Conservation (phyloP, 2,113 vertebrate species). For the Passer domesticus region DNA sequence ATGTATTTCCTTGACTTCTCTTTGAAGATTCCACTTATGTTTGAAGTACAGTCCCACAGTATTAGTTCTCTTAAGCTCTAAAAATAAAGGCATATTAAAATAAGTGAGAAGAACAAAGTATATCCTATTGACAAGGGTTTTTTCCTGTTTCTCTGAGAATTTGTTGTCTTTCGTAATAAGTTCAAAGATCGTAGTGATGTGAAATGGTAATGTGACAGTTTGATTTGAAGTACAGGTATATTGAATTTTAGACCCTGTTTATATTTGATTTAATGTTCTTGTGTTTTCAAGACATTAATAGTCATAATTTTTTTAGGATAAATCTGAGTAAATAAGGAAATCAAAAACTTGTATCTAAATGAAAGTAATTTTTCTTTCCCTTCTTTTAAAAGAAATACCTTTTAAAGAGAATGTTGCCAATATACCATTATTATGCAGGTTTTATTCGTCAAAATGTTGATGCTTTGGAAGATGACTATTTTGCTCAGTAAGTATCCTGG, state of each 20-base stretch:
- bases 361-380: constrained; percentile 35
- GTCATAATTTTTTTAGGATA: not conserved
- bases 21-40: not conserved
- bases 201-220: not conserved
- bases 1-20: not conserved
- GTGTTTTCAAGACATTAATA: not conserved
- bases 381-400: constrained; percentile 79
- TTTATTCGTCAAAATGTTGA: constrained; percentile 64
- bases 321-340: not conserved
- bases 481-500: constrained; percentile 72
- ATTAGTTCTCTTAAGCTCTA: not conserved
- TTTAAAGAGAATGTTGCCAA: constrained; percentile 73
- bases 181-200: not conserved
- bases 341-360: not conserved
- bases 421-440: constrained; percentile 74
- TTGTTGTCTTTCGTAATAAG: not conserved
- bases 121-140: not conserved
- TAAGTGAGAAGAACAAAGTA: not conserved
- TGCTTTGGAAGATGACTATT: constrained; percentile 62
- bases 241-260: not conserved
- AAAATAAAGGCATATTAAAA: not conserved
- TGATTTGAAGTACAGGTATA: not conserved
- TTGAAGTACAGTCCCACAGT: not conserved
- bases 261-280: not conserved
- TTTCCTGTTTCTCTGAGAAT: not conserved